Conservation (phyloP, 2,113 vertebrate genomes). For the Anarhynchus alexandrinus region DNA sequence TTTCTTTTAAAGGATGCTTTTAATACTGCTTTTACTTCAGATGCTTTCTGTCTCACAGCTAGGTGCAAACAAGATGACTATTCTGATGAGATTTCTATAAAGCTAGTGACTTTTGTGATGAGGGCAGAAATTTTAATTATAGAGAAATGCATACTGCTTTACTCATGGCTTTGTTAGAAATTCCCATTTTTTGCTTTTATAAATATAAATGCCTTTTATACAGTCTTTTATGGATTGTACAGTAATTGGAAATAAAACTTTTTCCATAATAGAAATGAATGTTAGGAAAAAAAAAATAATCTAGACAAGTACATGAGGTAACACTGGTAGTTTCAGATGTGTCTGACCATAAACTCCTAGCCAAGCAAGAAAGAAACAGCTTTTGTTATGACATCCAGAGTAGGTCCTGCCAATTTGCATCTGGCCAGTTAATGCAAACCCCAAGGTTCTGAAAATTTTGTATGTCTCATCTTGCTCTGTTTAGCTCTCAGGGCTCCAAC, state of each 20-base stretch:
- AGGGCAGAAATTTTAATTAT: conserved; percentile 26
- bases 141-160: neutral
- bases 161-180: neutral
- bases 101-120: neutral
- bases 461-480: neutral
- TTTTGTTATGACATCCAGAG: neutral
- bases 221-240: neutral
- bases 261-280: neutral
- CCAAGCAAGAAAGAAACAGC: neutral
- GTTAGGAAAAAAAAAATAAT: neutral
- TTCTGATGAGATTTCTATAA: neutral
- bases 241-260: neutral
- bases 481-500: neutral
- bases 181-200: neutral
- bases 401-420: neutral
- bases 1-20: conserved; percentile 17
- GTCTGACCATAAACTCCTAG: neutral
- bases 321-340: neutral
- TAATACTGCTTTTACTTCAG: neutral
- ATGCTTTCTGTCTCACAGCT: neutral
- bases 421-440: neutral
- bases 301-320: neutral
- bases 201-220: neutral
- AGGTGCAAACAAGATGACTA: neutral
- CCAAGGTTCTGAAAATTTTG: neutral